Conservation (phyloP, 92 coral and sea anemone species). For the Parazoanthus swiftii region DNA sequence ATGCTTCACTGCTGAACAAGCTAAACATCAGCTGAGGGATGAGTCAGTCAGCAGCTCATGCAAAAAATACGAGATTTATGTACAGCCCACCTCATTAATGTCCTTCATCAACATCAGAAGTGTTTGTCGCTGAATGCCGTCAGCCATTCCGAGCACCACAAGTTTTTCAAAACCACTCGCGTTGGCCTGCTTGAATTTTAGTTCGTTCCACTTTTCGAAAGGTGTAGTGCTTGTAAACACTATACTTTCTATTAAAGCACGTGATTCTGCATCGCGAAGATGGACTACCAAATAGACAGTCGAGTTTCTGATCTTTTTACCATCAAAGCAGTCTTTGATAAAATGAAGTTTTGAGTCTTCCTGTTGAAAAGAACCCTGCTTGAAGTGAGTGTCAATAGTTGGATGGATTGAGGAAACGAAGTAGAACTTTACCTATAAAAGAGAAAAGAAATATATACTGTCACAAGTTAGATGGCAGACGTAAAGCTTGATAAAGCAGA, state of each 20-base stretch:
- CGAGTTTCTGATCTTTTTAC: constrained; percentile 19
- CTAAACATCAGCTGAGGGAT: not conserved
- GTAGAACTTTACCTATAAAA: constrained; percentile 59
- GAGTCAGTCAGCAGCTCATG: not conserved
- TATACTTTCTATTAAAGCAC: constrained; percentile 45
- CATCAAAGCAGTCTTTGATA: constrained; percentile 61
- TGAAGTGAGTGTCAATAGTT: constrained; percentile 52
- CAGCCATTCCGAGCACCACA: constrained; percentile 53
- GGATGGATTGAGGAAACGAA: constrained; percentile 51
- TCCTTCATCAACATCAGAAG: constrained; percentile 55
- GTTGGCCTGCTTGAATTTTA: constrained; percentile 35
- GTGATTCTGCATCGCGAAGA: constrained; percentile 20
- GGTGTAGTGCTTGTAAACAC: constrained; percentile 73
- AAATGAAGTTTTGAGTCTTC: constrained; percentile 62
- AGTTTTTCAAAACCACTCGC: not conserved
- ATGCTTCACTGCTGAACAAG: not conserved
- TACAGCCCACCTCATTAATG: constrained; percentile 49
- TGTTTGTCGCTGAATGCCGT: constrained; percentile 67
- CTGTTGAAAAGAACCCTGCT: constrained; percentile 38
- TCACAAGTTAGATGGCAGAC: not conserved
- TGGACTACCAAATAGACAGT: constrained; percentile 53
- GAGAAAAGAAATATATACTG: not conserved
- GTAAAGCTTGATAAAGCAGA: not conserved
- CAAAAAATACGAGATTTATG: not conserved
- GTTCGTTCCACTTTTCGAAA: constrained; percentile 61